These are phyloP conservation scores for Ceratoteleas bidentatus DNA, from an alignment of 1,140 invertebrate species.

Conservation along the genomic window DNA sequence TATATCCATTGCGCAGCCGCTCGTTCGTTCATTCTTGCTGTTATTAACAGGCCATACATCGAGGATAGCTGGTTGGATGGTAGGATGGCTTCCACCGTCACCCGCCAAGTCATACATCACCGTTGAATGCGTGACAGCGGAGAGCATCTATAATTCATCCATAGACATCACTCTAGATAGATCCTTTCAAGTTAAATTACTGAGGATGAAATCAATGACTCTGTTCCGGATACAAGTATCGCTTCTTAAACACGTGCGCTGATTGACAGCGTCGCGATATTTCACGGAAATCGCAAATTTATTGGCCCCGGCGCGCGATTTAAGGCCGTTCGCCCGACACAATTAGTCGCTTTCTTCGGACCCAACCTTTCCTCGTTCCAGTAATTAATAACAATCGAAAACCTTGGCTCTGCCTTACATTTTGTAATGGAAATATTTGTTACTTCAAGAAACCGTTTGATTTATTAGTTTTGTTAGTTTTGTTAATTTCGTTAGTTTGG, in stretches of 20 bases:
- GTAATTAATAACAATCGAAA: too few species aligned
- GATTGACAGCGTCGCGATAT: slow-evolving; percentile 44
- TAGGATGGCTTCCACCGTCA: slow-evolving; percentile 69
- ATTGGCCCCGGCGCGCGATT: too few species aligned
- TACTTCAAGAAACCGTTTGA: too few species aligned
- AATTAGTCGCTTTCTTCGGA: too few species aligned
- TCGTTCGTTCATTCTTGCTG: slow-evolving; percentile 74
- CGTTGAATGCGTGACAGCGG: slow-evolving; percentile 78
- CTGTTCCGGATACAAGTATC: slow-evolving; percentile 56
- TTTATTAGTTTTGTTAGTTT: too few species aligned
- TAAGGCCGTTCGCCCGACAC: too few species aligned
- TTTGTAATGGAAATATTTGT: too few species aligned
- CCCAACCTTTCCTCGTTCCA: too few species aligned
- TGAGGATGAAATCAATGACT: slow-evolving; percentile 75
- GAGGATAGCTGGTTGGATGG: slow-evolving; percentile 67
- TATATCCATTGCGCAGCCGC: slow-evolving; percentile 74
- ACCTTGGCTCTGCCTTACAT: too few species aligned
- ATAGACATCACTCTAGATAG: slow-evolving; percentile 73
- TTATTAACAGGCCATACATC: slow-evolving; percentile 78
- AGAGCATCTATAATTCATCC: slow-evolving; percentile 79
- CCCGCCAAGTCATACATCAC: slow-evolving; percentile 79
- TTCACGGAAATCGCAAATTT: too few species aligned
- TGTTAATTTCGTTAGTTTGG: too few species aligned
- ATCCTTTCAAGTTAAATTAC: slow-evolving; percentile 74
- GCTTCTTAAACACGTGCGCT: slow-evolving; percentile 47